Conservation (phyloP, 2,888 invertebrate species). For the Spisula subtruncata region DNA sequence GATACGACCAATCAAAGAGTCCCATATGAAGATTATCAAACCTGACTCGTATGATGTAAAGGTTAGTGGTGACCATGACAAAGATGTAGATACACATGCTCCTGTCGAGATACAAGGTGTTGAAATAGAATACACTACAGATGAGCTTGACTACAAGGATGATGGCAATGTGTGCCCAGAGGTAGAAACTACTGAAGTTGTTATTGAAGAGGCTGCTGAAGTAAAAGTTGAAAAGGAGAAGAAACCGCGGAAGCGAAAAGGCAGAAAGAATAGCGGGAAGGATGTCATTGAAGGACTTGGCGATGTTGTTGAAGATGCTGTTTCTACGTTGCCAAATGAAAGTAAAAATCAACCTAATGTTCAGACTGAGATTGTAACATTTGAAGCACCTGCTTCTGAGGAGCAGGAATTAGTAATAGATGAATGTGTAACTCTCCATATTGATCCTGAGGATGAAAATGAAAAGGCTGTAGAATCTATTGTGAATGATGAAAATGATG, state of each 20-base stretch:
- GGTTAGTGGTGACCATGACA: constrained; percentile 53
- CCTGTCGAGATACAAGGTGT: constrained; percentile 65
- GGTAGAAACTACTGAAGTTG: constrained; percentile 71
- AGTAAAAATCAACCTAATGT: constrained; percentile 53
- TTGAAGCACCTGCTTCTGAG: constrained; percentile 69
- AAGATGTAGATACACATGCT: constrained; percentile 53
- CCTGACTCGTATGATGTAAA: constrained; percentile 60
- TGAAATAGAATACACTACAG: constrained; percentile 66
- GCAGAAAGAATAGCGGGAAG: constrained; percentile 61
- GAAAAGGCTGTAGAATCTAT: constrained; percentile 68
- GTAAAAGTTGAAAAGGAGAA: constrained; percentile 60
- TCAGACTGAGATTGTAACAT: constrained; percentile 67
- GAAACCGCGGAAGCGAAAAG: constrained; percentile 60
- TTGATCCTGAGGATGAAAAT: constrained; percentile 70
- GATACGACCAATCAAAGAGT: constrained; percentile 64
- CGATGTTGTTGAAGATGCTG: constrained; percentile 65
- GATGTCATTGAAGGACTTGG: constrained; percentile 29
- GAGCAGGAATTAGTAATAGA: constrained; percentile 75
- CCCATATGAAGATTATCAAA: constrained; percentile 67
- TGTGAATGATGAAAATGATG: constrained; percentile 71
- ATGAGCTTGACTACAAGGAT: constrained; percentile 69
- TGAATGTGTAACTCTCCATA: constrained; percentile 73
- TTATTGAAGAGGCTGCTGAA: constrained; percentile 60
- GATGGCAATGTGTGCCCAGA: constrained; percentile 67
- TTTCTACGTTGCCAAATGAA: constrained; percentile 64